Percentiles rank a stretch among this genome's conserved stretches.
Evolutionary conservation across 37 sponge, comb jelly and placozoan species (phyloP).

Genomic region (Dysidea cf. avara): DNA sequence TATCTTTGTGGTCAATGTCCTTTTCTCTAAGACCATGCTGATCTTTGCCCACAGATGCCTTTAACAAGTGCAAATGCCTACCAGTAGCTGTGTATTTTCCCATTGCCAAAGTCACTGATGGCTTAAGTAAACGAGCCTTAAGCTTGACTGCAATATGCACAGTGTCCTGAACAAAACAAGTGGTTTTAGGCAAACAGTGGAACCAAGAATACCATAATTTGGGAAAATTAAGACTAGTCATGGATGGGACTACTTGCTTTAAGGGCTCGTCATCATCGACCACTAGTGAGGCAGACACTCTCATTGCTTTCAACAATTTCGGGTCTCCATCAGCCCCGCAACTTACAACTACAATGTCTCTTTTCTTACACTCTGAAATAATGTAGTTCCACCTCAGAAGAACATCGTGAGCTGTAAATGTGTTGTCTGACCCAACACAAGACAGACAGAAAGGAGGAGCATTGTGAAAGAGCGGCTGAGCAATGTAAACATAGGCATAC

Average conservation of each 20-base stretch:
- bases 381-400: constrained; percentile 18
- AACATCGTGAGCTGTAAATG: constrained; percentile 13
- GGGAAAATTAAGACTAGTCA: not conserved
- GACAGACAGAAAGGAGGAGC: constrained; percentile 25
- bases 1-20: constrained; percentile 34
- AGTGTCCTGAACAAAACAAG: constrained; percentile 12
- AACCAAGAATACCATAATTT: constrained; percentile 12
- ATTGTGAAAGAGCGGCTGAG: constrained; percentile 13
- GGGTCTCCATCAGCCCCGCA: constrained; percentile 42
- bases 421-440: constrained; percentile 27
- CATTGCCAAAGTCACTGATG: constrained; percentile 17
- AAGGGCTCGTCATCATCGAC: too few relatives aligned
- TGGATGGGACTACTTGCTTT: too few relatives aligned
- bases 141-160: constrained; percentile 43
- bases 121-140: constrained; percentile 20
- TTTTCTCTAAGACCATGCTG: constrained; percentile 22
- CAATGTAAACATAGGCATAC: constrained; percentile 33
- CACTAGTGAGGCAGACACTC: constrained; percentile 6
- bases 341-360: constrained; percentile 10
- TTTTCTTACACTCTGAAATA: constrained; percentile 6
- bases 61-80: not conserved
- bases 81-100: constrained; percentile 15
- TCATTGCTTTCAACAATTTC: constrained; percentile 19
- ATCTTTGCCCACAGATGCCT: constrained; percentile 1
- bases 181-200: not conserved